Evolutionary conservation across 2,888 invertebrate species (phyloP), one percentile per base, ranked within the genome.

Genomic region (Diplolepis rosae): DNA sequence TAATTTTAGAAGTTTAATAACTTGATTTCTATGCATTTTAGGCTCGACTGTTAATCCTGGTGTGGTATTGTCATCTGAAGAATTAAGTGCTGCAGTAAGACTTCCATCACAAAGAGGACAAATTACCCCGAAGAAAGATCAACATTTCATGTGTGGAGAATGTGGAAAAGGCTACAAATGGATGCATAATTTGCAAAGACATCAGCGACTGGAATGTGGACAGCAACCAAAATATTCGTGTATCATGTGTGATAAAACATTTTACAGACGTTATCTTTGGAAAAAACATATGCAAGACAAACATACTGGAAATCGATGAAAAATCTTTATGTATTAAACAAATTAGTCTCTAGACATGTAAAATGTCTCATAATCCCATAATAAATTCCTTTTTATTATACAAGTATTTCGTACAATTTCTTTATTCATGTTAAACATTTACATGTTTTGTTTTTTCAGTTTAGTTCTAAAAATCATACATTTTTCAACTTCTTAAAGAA

Each of bases 261-360:
- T 90, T 79, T 90, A 90, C 73, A 87, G 90, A 65, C 90, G 90
- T 76, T 91, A 91, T 78, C 90, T 90, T 76, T 80, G 90, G 28
- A 90, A 85, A 5, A 89, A 90, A 32, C 91, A 91, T 74, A 86
- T 84, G 30, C 85, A 83, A 35, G 80, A 82, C 9, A 87, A 87
- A 70, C 91, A 90, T 7, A 9, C 6, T 18, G 22, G 48, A 13
- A 22, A 22, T n/a, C 13, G n/a, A n/a, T 39, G 39, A 61, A n/a
- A 4, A 4, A 5, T n/a, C 4, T 9, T 7, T 45, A 13, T n/a
- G 13, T 5, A 15, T 48, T n/a, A n/a, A n/a, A n/a, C n/a, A n/a
- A n/a, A n/a, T n/a, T n/a, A n/a, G n/a, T n/a, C n/a, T n/a, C n/a
- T n/a, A n/a, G n/a, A n/a, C n/a, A n/a, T n/a, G n/a, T n/a, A n/a